Base-by-base conservation (phyloP, 2,797 vertebrate genomes). In the Aphelocoma californica region DNA sequence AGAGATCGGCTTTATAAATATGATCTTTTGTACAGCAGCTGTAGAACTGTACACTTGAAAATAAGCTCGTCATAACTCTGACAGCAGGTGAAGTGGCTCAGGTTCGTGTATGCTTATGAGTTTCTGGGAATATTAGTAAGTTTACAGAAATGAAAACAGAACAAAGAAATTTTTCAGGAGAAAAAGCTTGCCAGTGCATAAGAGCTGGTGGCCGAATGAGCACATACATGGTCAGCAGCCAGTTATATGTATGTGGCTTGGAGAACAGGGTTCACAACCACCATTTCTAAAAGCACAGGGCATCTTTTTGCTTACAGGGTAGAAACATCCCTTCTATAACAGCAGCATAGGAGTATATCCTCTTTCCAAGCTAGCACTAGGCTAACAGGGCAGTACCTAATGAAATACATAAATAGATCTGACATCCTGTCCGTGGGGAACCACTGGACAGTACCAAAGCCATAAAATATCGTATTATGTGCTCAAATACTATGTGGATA, bases 101-200 rank as follows among this genome's bases (percentile, higher is more conserved):
- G 94, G 95, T 96, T 96, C 95, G 91, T 96, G 80, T 96, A 97
- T 96, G 93, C 96, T 97, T 96, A 96, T 96, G 96, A 95, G 86
- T 88, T 95, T 86, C 92, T 89, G 88, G 81, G 66, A 94, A 93
- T 83, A 95, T 88, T 91, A 92, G 80, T 87, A 92, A 80, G 83
- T 95, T 95, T 90, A 88, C 25, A 85, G 81, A 81, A 93, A 95
- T 92, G 93, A 90, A 96, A 95, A 87, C 92, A 72, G 92, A 94
- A 96, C 86, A 95, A 94, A 95, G 86, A 72, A 56, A 93, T 89
- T 88, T 50, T 90, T 74, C 17, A 51, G 40, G 47, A 93, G 81
- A 61, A 70, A 89, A 95, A 70, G 50, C 84, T 90, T 93, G 38
- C 45, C 8, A 4, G 79, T 16, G 38, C 51, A 11, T 5, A 54